Percentiles rank a stretch among this genome's conserved stretches.
Evolutionary conservation across 2,113 vertebrate species (phyloP).

Genomic region (Dipodomys spectabilis): DNA sequence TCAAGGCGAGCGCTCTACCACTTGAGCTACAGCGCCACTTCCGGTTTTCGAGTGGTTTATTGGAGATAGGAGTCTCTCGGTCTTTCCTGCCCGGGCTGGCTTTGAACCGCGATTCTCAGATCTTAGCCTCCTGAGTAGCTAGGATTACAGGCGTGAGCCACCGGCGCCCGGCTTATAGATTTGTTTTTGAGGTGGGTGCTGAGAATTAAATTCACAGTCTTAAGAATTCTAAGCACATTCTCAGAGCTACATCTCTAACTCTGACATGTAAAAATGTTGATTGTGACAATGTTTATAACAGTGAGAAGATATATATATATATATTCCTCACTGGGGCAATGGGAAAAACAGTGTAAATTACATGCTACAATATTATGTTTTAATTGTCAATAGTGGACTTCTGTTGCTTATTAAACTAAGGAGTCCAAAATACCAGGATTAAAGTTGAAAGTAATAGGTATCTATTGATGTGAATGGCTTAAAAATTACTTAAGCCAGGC

Average conservation of each 20-base stretch:
- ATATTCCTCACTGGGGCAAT: neutral
- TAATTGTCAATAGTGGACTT: conserved; percentile 1
- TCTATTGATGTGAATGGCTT: conserved; percentile 4
- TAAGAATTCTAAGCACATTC: neutral
- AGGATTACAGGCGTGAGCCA: too few relatives aligned
- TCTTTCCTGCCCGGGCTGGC: too few relatives aligned
- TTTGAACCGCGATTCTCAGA: too few relatives aligned
- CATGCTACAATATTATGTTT: neutral
- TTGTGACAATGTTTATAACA: neutral
- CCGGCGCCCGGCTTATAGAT: too few relatives aligned
- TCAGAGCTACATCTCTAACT: neutral
- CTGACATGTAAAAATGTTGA: neutral
- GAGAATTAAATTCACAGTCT: neutral
- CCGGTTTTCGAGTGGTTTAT: too few relatives aligned
- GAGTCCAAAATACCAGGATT: neutral
- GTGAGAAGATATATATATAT: neutral
- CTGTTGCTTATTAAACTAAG: conserved; percentile 4
- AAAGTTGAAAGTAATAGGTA: neutral
- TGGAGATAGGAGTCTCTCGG: too few relatives aligned
- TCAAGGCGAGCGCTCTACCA: too few relatives aligned
- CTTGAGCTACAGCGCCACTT: too few relatives aligned
- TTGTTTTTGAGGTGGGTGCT: neutral
- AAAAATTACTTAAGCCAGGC: neutral
- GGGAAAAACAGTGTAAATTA: neutral
- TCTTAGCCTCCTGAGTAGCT: too few relatives aligned